These are phyloP conservation scores for Rutilus rutilus DNA, from an alignment of 2,113 vertebrate genomes.

Conservation along the genomic window DNA sequence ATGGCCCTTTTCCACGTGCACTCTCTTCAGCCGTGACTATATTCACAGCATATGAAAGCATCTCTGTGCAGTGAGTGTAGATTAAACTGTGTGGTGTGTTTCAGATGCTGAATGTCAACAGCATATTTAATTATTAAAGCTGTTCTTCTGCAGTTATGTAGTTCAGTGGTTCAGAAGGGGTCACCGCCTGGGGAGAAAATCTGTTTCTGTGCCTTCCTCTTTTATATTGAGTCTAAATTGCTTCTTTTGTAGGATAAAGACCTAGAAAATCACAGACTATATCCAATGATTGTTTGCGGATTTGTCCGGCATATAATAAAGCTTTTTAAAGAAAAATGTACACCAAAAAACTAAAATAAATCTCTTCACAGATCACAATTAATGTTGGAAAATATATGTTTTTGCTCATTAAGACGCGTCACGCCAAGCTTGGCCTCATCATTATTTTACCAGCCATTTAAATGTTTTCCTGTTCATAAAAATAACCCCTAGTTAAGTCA, in stretches of 20 bases:
- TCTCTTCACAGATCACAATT: neutral
- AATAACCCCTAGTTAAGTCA: too few relatives aligned
- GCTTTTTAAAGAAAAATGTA: neutral
- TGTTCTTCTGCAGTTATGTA: neutral
- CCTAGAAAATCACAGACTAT: neutral
- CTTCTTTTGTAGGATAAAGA: neutral
- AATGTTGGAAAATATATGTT: neutral
- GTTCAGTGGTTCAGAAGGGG: neutral
- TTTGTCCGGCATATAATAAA: neutral
- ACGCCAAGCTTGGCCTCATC: neutral
- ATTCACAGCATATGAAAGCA: neutral
- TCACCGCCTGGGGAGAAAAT: neutral
- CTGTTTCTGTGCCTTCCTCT: neutral
- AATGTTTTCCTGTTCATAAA: too few relatives aligned
- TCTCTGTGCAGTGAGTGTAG: neutral
- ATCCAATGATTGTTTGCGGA: neutral
- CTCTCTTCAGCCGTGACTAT: neutral
- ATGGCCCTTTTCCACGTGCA: neutral
- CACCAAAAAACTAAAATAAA: neutral
- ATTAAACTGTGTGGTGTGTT: neutral
- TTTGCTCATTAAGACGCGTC: neutral
- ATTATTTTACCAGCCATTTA: too few relatives aligned
- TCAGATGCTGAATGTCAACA: neutral
- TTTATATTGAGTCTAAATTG: neutral
- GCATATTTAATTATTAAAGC: constrained; percentile 9